Base-by-base conservation (phyloP, 2,113 vertebrate genomes). In the Apodemus speciosus region DNA sequence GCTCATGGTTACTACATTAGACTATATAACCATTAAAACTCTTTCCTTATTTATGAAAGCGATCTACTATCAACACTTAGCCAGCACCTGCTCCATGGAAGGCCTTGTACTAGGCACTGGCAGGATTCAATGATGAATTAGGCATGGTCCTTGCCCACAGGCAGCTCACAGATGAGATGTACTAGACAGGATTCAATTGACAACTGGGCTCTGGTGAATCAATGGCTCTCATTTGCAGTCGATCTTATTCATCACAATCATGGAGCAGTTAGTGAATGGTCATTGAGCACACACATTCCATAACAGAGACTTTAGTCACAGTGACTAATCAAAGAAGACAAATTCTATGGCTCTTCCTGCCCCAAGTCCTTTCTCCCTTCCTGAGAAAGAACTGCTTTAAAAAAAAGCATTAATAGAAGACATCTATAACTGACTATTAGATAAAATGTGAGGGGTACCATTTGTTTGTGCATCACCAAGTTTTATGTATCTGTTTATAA, bases 281-380 rank as follows among this genome's bases (percentile, higher is more conserved):
- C 91, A 94, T 9, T 92, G 93, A 96, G 73, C 23, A 23, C 76
- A 75, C 76, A 71, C 58, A 72, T 91, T 94, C 81, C 81, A 56
- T 72, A 85, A 92, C 76, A 96, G 88, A 93, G 93, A 72, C 69
- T 64, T 77, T 15, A 85, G 87, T 95, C 94, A 77, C 68, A 69
- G 62, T 49, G 72, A 86, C 68, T 91, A 90, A 87, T 92, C 94
- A 92, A 83, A 95, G 95, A 85, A 90, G 81, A 92, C 80, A 60
- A 6, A 76, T 68, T 87, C 53, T 86, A 6, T 27, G 62, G 46
- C n/a, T 86, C 72, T 62, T 94, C 68, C 43, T 90, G 80, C 56
- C 66, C 76, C 38, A 7, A 94, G 77, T 16, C 11, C 58, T 87
- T 89, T 79, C n/a, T 88, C 16, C 4, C 3, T 90, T 27, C 85